A percentile compares a stretch with the other conserved stretches of the same genome.
Conservation (phyloP, 92 coral and sea anemone genomes). For the Heteractis magnifica region DNA sequence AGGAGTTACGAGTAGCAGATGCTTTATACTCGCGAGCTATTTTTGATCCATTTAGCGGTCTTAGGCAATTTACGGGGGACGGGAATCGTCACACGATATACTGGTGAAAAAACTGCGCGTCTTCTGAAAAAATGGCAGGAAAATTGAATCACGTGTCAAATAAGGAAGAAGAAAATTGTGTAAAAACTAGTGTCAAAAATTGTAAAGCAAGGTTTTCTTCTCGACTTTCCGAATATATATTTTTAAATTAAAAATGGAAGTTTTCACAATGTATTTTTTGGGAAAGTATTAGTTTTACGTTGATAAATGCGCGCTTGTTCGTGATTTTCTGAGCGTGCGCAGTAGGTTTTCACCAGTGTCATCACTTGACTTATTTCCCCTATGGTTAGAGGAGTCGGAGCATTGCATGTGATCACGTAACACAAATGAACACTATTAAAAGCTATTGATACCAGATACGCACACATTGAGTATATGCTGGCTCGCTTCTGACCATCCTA, state of each 20-base stretch:
- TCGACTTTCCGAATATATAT: too few relatives aligned
- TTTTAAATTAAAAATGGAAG: too few relatives aligned
- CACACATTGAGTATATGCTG: too few relatives aligned
- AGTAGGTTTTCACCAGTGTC: not conserved
- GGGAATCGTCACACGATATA: not conserved
- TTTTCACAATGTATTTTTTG: too few relatives aligned
- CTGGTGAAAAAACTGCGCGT: not conserved
- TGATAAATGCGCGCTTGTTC: not conserved
- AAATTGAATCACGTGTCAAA: not conserved
- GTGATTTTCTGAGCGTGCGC: not conserved
- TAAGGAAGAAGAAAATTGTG: not conserved
- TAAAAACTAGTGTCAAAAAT: not conserved
- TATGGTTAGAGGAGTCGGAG: not conserved
- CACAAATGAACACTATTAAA: constrained; percentile 12
- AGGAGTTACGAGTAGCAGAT: not conserved
- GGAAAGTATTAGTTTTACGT: not conserved
- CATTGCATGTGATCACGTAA: constrained; percentile 11
- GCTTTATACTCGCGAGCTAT: not conserved
- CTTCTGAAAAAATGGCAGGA: not conserved
- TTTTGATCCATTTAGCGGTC: not conserved
- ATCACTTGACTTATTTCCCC: not conserved
- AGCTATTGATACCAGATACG: not conserved
- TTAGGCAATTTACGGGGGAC: not conserved
- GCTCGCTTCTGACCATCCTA: too few relatives aligned
- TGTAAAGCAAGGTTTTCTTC: too few relatives aligned